Percentiles rank a stretch among this genome's conserved stretches.
Conservation (phyloP, 2,888 invertebrate genomes). For the Stratiomys singularior region DNA sequence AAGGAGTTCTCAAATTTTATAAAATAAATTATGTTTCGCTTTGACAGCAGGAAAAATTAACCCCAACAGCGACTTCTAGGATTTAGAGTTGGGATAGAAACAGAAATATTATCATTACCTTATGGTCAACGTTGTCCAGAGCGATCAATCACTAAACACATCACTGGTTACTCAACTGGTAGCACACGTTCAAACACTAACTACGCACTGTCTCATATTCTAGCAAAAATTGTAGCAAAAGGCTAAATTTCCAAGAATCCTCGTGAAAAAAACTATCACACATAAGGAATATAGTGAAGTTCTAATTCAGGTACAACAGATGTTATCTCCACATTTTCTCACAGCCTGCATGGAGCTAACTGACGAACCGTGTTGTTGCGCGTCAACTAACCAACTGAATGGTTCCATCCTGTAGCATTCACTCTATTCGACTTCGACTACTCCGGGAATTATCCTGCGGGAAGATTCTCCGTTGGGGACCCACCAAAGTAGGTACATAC, state of each 20-base stretch:
- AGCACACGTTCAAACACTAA: constrained; percentile 4
- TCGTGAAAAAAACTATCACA: constrained; percentile 1
- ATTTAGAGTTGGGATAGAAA: not conserved
- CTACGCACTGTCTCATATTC: not conserved
- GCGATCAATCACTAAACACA: constrained; percentile 35
- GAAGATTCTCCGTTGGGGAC: constrained; percentile 33
- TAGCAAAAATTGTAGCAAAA: not conserved
- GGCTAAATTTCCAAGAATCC: not conserved
- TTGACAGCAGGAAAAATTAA: constrained; percentile 5
- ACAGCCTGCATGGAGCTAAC: constrained; percentile 24
- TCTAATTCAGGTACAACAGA: constrained; percentile 7
- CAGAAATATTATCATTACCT: constrained; percentile 42
- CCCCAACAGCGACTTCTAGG: constrained; percentile 5
- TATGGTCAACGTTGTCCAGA: constrained; percentile 26
- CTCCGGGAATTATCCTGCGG: constrained; percentile 38
- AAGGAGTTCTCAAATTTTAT: constrained; percentile 11
- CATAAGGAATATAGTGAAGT: not conserved
- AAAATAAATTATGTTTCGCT: constrained; percentile 4
- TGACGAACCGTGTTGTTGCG: constrained; percentile 64
- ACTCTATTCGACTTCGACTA: constrained; percentile 54
- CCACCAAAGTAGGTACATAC: not conserved
- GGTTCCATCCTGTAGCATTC: constrained; percentile 54
- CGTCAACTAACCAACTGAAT: constrained; percentile 65
- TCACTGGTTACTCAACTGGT: constrained; percentile 2
- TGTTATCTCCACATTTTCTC: constrained; percentile 31